Evolutionary conservation across 2,797 vertebrate genomes (phyloP).

Genomic region (Aulostomus chinensis): DNA sequence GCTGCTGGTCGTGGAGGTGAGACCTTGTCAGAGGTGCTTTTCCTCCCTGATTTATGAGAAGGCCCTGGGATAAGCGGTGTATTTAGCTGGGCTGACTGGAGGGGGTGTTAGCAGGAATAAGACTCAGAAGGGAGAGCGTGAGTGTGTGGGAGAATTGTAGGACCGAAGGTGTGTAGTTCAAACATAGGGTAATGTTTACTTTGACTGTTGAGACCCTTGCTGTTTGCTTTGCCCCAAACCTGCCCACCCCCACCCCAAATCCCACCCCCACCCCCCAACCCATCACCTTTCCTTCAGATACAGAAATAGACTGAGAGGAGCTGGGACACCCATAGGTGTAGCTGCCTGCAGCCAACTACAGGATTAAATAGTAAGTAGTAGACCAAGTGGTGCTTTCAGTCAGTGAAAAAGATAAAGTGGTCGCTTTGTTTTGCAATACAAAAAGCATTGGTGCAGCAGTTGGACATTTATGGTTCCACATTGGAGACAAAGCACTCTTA

Average conservation of each 20-base stretch:
- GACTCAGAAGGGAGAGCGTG: constrained; percentile 55
- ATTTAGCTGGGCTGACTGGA: constrained; percentile 69
- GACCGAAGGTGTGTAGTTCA: constrained; percentile 79
- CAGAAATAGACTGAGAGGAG: constrained; percentile 70
- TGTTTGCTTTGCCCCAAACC: constrained; percentile 74
- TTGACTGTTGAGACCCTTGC: constrained; percentile 72
- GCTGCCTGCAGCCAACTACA: constrained; percentile 38
- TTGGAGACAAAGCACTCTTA: constrained; percentile 9
- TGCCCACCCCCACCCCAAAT: constrained; percentile 14
- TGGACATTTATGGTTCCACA: constrained; percentile 3
- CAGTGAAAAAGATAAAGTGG: constrained; percentile 5
- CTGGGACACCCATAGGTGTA: constrained; percentile 63
- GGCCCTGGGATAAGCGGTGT: constrained; percentile 69
- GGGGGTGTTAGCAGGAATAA: constrained; percentile 63
- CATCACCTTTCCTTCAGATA: constrained; percentile 67
- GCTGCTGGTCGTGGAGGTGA: constrained; percentile 63
- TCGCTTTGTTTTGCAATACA: too few species aligned
- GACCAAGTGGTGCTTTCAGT: constrained; percentile 25
- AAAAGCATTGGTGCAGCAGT: background rate
- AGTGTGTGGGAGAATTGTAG: constrained; percentile 73
- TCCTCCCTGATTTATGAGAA: constrained; percentile 73
- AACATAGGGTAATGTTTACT: constrained; percentile 79
- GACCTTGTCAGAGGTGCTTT: constrained; percentile 74
- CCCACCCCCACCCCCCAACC: constrained; percentile 22
- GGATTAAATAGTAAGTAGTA: constrained; percentile 32